Base-by-base conservation (phyloP, 2,888 invertebrate genomes). In the Ecdyonurus torrentis region DNA sequence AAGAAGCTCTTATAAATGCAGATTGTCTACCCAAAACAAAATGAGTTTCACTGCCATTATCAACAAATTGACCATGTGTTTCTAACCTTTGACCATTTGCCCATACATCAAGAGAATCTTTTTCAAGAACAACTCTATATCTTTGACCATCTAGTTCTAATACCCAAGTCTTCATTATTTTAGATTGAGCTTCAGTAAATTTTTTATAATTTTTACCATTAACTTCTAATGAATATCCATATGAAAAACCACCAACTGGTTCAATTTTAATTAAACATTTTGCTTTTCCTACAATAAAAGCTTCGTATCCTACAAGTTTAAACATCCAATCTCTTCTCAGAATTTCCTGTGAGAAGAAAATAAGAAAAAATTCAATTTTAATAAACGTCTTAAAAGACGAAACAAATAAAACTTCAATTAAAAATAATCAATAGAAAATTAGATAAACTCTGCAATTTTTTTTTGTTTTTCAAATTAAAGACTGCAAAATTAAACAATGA, bases 301-400 rank as follows among this genome's bases (percentile, higher is more conserved):
- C 76, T 74, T 94, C 92, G 68, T 85, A 85, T 1, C 94, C 94
- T 0, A 94, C 93, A 59, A 94, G 74, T 70, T 90, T 89, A 73
- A 95, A 94, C 91, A 94, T 91, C 91, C 91, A 94, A 64, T 94
- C 92, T 65, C 83, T 79, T 19, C 85, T 78, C 15, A 86, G 68
- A 2, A 87, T 78, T 74, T 89, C 89, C 87, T 89, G 70, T 23
- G 75, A 69, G 62, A 50, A 62, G 19, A 63, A 37, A 22, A 25
- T 23, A 53, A 25, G 19, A 20, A 1, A 10, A 37, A 10, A 10
- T 37, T 37, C 37, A 37, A 37, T 10, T 37, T 37, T 37, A n/a
- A n/a, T n/a, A n/a, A n/a, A n/a, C n/a, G n/a, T n/a, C n/a, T n/a
- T n/a, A n/a, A n/a, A n/a, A n/a, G n/a, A n/a, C n/a, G n/a, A n/a